Evolutionary conservation across 2,888 invertebrate genomes (phyloP).

Genomic region (Herminia tarsipennalis): DNA sequence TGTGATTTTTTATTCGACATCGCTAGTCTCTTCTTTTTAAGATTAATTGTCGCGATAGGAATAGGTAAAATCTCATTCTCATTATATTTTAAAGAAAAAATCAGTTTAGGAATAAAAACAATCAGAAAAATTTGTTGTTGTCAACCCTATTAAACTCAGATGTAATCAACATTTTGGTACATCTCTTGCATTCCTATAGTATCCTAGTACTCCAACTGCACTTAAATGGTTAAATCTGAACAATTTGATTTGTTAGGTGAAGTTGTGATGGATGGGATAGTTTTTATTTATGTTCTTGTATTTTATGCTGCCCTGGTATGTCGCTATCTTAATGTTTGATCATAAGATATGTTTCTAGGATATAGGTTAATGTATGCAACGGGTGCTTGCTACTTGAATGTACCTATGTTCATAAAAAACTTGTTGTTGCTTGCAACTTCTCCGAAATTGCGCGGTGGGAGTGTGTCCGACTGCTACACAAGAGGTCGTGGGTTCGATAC

Average conservation of each 20-base stretch:
- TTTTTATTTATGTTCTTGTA: conserved; percentile 19
- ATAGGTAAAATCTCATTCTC: no score
- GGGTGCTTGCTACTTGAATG: no score
- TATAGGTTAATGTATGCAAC: conserved; percentile 29
- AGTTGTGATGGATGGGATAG: conserved; percentile 21
- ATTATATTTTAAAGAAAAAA: no score
- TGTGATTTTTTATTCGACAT: no score
- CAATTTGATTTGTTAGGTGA: conserved; percentile 28
- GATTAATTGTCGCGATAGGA: no score
- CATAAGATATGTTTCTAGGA: conserved; percentile 18
- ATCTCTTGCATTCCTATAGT: conserved; percentile 32
- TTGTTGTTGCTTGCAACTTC: no score
- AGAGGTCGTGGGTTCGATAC: no score
- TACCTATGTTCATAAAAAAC: no score
- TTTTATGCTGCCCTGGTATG: conserved; percentile 25
- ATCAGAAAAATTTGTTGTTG: not conserved
- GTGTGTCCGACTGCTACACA: no score
- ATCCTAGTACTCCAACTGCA: conserved; percentile 21
- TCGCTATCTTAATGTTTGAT: conserved; percentile 27
- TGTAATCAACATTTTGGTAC: conserved; percentile 29
- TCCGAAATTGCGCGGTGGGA: no score
- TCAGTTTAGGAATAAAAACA: no score
- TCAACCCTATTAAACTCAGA: conserved; percentile 14
- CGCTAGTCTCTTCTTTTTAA: no score
- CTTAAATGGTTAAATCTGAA: conserved; percentile 33